Evolutionary conservation across 2,888 invertebrate species (phyloP).

Genomic region (Drosophila lacicola): DNA sequence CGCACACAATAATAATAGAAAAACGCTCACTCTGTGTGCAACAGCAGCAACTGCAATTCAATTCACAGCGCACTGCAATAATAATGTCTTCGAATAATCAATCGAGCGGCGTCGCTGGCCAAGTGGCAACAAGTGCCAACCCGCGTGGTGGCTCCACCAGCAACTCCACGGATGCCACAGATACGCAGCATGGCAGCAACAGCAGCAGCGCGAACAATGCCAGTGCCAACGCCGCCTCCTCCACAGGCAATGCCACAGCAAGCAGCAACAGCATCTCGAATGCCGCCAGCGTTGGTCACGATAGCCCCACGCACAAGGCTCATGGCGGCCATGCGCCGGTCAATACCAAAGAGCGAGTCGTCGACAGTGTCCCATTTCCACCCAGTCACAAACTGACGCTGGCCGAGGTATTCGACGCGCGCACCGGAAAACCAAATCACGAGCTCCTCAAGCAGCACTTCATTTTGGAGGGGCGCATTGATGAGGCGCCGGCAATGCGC

Average conservation of each 20-base stretch:
- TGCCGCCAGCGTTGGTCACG: slow-evolving; percentile 31
- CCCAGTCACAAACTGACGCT: slow-evolving; percentile 97
- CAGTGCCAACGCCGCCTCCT: slow-evolving; percentile 34
- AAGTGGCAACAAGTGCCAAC: slow-evolving; percentile 73
- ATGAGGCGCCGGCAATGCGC: slow-evolving; percentile 97
- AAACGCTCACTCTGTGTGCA: slow-evolving; percentile 42
- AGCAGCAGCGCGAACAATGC: slow-evolving; percentile 38
- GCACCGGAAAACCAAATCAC: slow-evolving; percentile 96
- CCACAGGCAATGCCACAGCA: slow-evolving; percentile 33
- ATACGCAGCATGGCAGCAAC: slow-evolving; percentile 19
- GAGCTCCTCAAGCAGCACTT: slow-evolving; percentile 99
- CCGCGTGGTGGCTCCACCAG: slow-evolving; percentile 45
- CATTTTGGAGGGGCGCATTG: slow-evolving; percentile 98
- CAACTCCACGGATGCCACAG: slow-evolving; percentile 39
- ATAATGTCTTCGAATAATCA: slow-evolving; percentile 84
- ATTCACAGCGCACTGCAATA: slow-evolving; percentile 25
- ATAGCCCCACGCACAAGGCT: slow-evolving; percentile 66
- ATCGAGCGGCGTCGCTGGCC: slow-evolving; percentile 66
- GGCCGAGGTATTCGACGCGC: slow-evolving; percentile 98
- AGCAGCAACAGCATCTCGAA: slow-evolving; percentile 36
- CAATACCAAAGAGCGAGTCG: slow-evolving; percentile 82
- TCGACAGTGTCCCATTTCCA: slow-evolving; percentile 97
- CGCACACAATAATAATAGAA: slow-evolving; percentile 6
- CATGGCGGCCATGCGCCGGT: slow-evolving; percentile 65
- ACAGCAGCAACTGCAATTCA: slow-evolving; percentile 7